Percentiles rank a stretch among this genome's conserved stretches.
phyloP scores from a whole-genome alignment of 2,888 invertebrate genomes.

The Campoletis raptor region DNA sequence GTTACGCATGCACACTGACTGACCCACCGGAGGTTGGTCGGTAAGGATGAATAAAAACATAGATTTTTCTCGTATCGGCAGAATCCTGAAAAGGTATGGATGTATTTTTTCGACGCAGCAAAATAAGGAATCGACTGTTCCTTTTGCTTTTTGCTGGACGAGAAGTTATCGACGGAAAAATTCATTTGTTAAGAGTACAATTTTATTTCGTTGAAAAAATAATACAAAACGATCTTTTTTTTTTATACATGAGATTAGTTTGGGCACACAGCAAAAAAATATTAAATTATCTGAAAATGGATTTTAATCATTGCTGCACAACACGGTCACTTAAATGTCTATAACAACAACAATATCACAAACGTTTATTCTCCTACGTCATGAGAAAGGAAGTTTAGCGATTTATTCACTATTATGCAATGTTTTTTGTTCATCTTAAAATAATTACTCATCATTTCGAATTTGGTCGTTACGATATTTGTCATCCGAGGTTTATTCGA shows the following conservation, averaged over 20 bases:
- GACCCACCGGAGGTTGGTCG: constrained; percentile 20
- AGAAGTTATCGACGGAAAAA: constrained; percentile 4
- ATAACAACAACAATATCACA: constrained; percentile 70
- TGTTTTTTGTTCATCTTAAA: background rate
- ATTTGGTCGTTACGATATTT: background rate
- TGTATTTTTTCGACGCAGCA: constrained; percentile 2
- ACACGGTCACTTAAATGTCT: constrained; percentile 55
- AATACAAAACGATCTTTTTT: constrained; percentile 27
- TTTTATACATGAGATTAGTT: constrained; percentile 48
- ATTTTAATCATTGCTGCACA: constrained; percentile 38
- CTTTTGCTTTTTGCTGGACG: background rate
- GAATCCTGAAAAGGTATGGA: background rate
- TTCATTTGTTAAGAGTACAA: background rate
- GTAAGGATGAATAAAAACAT: constrained; percentile 17
- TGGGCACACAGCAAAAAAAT: constrained; percentile 27
- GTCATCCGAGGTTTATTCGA: background rate
- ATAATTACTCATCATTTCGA: background rate
- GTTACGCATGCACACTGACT: constrained; percentile 13
- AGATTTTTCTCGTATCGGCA: constrained; percentile 38
- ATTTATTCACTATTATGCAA: background rate
- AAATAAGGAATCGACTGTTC: background rate
- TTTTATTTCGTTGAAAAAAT: constrained; percentile 37
- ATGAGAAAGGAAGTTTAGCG: constrained; percentile 32
- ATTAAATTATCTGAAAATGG: constrained; percentile 26
- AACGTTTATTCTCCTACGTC: constrained; percentile 53